Evolutionary conservation across 1,140 invertebrate genomes (phyloP).

Genomic region (Camponotus pennsylvanicus): DNA sequence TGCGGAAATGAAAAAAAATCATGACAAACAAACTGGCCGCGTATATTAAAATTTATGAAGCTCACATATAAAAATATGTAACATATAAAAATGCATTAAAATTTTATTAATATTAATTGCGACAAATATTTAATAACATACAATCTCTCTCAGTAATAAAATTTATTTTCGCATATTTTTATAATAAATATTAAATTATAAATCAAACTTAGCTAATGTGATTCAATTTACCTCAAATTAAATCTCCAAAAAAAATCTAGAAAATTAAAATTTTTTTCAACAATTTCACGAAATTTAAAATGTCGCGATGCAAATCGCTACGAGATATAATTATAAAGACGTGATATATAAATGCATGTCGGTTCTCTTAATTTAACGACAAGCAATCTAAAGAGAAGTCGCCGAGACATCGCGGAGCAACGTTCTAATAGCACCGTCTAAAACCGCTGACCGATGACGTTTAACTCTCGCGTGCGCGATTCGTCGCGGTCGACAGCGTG

Average conservation of each 20-base stretch:
- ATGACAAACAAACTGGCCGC: no score
- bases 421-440: conserved; percentile 17
- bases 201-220: neutral
- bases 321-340: conserved; percentile 19
- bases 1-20: neutral
- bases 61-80: neutral
- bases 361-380: conserved; percentile 26
- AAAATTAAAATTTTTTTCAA: neutral
- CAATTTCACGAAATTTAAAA: neutral
- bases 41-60: neutral
- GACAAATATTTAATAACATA: neutral
- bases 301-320: neutral
- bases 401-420: neutral
- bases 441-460: conserved; percentile 45
- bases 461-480: conserved; percentile 60
- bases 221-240: neutral
- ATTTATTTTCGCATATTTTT: neutral
- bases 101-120: neutral
- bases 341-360: conserved; percentile 1
- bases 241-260: neutral
- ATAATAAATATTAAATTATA: neutral
- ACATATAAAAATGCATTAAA: neutral
- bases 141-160: neutral
- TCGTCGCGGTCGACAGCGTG: conserved; percentile 53
- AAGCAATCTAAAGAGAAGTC: conserved; percentile 2